phyloP scores from a whole-genome alignment of 2,888 invertebrate genomes.

The Troilus luridus region DNA sequence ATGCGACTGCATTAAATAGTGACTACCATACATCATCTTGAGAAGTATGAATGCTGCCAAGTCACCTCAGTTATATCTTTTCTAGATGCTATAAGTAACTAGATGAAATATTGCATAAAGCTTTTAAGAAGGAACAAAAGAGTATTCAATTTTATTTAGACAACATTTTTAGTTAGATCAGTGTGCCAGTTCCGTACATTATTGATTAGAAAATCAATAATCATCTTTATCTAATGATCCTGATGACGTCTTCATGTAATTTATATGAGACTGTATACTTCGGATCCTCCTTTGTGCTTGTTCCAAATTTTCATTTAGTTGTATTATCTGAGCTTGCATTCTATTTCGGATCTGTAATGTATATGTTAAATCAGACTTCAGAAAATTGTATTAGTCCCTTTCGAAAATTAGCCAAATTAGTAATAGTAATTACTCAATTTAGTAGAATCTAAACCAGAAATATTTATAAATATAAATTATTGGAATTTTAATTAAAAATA shows the following conservation, averaged over 20 bases:
- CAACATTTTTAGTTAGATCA: neutral
- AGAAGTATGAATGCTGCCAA: neutral
- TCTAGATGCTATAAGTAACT: neutral
- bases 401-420: neutral
- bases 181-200: neutral
- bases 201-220: neutral
- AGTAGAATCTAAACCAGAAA: neutral
- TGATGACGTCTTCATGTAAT: conserved; percentile 63
- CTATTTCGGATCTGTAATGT: conserved; percentile 75
- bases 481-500: too few species aligned
- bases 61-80: neutral
- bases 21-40: neutral
- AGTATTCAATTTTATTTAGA: neutral
- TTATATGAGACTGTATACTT: conserved; percentile 65
- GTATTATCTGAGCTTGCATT: conserved; percentile 79
- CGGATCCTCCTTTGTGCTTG: conserved; percentile 72
- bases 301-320: conserved; percentile 78
- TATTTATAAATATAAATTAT: neutral
- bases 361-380: neutral
- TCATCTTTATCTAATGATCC: neutral
- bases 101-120: neutral
- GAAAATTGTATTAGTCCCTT: neutral
- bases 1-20: neutral
- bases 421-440: neutral
- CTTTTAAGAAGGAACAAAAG: neutral